phyloP scores from a whole-genome alignment of 2,113 vertebrate genomes.

The Microcebus tavaratra region DNA sequence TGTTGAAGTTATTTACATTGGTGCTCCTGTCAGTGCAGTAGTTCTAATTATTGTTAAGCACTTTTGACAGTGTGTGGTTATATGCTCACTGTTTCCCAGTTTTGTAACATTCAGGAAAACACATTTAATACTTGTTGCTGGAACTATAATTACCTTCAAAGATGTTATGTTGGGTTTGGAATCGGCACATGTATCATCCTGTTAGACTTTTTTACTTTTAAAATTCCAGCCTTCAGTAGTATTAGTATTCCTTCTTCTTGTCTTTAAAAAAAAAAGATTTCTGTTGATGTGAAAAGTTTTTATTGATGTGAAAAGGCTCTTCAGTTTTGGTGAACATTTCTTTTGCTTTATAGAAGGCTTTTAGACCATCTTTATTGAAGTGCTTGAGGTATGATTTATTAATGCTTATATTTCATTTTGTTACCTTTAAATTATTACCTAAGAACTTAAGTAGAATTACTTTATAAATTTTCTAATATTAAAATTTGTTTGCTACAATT shows the following conservation, averaged over 20 bases:
- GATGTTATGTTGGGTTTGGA: not conserved
- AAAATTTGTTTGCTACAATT: constrained; percentile 37
- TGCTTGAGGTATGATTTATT: not conserved
- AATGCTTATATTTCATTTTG: not conserved
- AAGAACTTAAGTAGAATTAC: constrained; percentile 41
- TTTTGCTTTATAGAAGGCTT: constrained; percentile 35
- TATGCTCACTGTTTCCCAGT: not conserved
- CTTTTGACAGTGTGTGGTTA: constrained; percentile 27
- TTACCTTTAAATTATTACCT: constrained; percentile 18
- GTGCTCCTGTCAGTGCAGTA: constrained; percentile 56
- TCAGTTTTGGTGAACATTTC: constrained; percentile 44
- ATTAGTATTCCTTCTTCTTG: not conserved
- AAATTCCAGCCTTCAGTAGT: constrained; percentile 15
- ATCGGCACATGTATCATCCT: not conserved
- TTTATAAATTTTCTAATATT: constrained; percentile 31
- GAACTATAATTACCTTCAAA: not conserved
- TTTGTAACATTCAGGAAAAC: constrained; percentile 45
- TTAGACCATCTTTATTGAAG: constrained; percentile 19
- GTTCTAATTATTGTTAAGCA: constrained; percentile 54
- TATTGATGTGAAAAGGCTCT: not conserved
- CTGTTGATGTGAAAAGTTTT: constrained; percentile 1
- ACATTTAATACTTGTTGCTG: constrained; percentile 27
- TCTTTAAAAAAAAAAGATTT: not conserved
- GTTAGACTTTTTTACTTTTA: not conserved
- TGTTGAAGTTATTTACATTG: constrained; percentile 65